Conservation (phyloP, 2,888 invertebrate genomes). For the Diarsia brunnea region DNA sequence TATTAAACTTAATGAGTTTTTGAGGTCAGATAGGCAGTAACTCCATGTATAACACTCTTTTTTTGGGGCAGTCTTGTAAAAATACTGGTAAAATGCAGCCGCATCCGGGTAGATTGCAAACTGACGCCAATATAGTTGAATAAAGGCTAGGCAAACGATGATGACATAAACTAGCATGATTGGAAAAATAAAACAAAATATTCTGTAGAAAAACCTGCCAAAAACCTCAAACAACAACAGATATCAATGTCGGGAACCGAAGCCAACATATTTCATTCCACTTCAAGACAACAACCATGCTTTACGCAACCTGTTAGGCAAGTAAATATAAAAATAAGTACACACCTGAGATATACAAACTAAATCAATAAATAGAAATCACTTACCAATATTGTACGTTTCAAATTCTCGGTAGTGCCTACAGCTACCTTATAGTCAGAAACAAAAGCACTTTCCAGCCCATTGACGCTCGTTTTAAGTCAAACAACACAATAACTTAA, state of each 20-base stretch:
- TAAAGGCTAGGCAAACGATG: no score
- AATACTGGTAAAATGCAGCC: no score
- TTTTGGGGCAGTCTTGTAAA: no score
- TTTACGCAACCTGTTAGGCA: background rate
- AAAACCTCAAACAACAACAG: background rate
- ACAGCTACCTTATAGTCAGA: constrained; percentile 41
- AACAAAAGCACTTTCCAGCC: constrained; percentile 59
- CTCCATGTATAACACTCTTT: no score
- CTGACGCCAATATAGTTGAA: no score
- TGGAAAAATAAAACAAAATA: background rate
- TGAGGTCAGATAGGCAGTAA: no score
- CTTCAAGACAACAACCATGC: background rate
- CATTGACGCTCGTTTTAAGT: constrained; percentile 53
- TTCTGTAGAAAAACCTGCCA: background rate
- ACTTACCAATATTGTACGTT: background rate
- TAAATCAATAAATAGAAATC: background rate
- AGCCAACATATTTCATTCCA: background rate
- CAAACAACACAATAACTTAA: constrained; percentile 62
- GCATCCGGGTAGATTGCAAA: no score
- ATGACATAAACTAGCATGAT: background rate
- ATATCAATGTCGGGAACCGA: background rate
- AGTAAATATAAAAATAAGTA: background rate
- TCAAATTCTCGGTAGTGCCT: constrained; percentile 10
- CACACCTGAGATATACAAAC: constrained; percentile 1
- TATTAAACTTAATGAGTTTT: no score